A percentile compares a stretch with the other conserved stretches of the same genome.
Evolutionary conservation across 2,797 vertebrate species (phyloP).

Genomic region (Hemibagrus guttatus): DNA sequence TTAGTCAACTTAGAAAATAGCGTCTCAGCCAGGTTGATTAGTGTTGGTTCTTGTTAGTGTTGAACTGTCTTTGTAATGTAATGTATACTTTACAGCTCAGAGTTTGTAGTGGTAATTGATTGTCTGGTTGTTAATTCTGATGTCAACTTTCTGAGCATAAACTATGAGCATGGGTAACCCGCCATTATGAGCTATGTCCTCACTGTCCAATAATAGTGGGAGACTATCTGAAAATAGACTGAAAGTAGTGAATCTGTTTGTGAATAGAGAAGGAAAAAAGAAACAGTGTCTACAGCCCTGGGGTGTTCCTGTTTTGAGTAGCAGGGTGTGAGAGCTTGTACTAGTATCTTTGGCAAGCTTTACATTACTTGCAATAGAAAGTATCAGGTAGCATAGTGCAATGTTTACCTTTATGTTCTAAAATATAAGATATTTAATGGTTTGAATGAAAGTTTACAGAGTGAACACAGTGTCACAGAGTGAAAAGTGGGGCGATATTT

Average conservation of each 20-base stretch:
- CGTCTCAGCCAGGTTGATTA: background rate
- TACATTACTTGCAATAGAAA: background rate
- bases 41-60: background rate
- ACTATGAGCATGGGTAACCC: background rate
- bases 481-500: background rate
- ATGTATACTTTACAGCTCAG: background rate
- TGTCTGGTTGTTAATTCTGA: background rate
- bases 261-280: slow-evolving; percentile 8
- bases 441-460: background rate
- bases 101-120: background rate
- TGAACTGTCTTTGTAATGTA: background rate
- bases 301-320: slow-evolving; percentile 30
- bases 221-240: background rate
- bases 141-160: background rate
- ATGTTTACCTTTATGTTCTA: background rate
- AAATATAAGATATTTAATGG: background rate
- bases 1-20: background rate
- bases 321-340: slow-evolving; percentile 8
- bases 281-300: slow-evolving; percentile 9
- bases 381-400: background rate
- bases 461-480: background rate
- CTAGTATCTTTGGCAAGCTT: slow-evolving; percentile 11
- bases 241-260: background rate
- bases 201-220: background rate
- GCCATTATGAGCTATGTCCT: background rate